Conservation (phyloP, 2,113 vertebrate species). For the Aramus guarauna region DNA sequence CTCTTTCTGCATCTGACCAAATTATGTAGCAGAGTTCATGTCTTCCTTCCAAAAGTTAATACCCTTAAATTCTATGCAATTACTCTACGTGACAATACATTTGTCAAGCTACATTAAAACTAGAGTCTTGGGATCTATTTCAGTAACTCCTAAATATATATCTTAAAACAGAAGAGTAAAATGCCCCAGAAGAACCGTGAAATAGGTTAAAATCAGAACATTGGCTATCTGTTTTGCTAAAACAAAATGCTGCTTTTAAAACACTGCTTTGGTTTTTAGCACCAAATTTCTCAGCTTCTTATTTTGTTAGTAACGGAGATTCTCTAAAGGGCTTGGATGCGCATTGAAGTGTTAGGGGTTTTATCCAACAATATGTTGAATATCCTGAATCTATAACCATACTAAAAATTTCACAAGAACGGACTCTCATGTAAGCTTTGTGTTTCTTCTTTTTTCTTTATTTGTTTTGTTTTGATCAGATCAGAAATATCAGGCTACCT, state of each 20-base stretch:
- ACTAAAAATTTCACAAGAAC: background rate
- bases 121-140: background rate
- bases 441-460: background rate
- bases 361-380: background rate
- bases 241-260: background rate
- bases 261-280: background rate
- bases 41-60: constrained; percentile 38
- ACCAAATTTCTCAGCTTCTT: background rate
- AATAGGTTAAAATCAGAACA: background rate
- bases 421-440: background rate
- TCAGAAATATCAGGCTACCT: background rate
- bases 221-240: background rate
- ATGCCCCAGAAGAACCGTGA: background rate
- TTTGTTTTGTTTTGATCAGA: background rate
- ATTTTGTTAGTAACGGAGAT: background rate
- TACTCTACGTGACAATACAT: background rate
- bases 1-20: constrained; percentile 22
- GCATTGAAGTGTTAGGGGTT: background rate
- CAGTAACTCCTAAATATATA: background rate
- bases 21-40: constrained; percentile 7
- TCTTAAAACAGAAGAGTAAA: background rate
- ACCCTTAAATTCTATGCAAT: background rate
- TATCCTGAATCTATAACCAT: background rate
- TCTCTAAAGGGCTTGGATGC: background rate
- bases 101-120: constrained; percentile 31